Conservation (phyloP, 2,888 invertebrate species). For the Steromphala cineraria region DNA sequence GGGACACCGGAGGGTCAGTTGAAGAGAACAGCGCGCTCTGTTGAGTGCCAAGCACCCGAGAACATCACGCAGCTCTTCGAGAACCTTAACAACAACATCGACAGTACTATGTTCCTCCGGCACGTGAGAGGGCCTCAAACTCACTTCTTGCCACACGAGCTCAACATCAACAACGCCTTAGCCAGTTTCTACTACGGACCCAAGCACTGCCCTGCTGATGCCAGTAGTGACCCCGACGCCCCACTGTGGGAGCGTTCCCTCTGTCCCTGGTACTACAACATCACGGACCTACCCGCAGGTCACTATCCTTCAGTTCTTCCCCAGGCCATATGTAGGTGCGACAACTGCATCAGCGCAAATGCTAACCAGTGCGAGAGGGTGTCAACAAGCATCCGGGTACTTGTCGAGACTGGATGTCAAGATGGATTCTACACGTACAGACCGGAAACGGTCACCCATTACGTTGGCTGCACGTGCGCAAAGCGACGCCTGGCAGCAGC, state of each 20-base stretch:
- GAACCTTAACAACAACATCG: neutral
- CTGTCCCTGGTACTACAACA: neutral
- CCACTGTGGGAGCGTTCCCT: neutral
- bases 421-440: conserved; percentile 10
- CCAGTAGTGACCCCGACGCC: neutral
- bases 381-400: neutral
- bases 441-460: too few relatives aligned
- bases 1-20: too few relatives aligned
- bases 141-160: neutral
- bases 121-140: neutral
- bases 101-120: neutral
- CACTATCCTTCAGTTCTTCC: neutral
- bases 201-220: neutral
- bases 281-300: neutral
- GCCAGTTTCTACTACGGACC: neutral
- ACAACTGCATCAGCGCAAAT: neutral
- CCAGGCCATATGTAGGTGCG: neutral
- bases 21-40: neutral
- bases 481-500: neutral
- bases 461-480: neutral
- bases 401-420: neutral
- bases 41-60: neutral
- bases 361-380: neutral
- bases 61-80: neutral
- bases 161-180: neutral